phyloP scores from a whole-genome alignment of 2,888 invertebrate species.

The Caenorhabditis sp. region DNA sequence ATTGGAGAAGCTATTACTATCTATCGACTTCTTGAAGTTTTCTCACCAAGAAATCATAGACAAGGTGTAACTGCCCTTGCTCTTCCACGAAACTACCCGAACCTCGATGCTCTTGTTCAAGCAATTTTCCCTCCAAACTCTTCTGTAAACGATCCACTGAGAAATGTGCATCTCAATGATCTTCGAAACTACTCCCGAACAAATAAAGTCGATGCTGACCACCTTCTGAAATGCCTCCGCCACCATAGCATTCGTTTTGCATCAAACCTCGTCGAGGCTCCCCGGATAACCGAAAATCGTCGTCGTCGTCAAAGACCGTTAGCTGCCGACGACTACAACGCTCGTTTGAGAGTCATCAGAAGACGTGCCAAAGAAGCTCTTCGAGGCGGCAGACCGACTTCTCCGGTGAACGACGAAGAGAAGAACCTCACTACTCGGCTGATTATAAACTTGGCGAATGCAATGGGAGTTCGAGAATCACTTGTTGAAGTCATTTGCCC shows the following conservation, averaged over 20 bases:
- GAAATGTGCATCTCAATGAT: background rate
- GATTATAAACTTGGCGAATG: slow-evolving; percentile 49
- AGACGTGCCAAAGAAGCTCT: slow-evolving; percentile 45
- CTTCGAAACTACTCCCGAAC: background rate
- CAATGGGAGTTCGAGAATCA: slow-evolving; percentile 42
- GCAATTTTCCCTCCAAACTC: background rate
- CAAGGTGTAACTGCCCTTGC: background rate
- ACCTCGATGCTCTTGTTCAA: slow-evolving; percentile 7
- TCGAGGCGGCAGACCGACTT: slow-evolving; percentile 6
- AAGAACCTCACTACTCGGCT: slow-evolving; percentile 32
- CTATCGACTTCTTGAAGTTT: slow-evolving; percentile 5
- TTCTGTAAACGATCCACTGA: background rate
- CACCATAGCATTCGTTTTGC: slow-evolving; percentile 19
- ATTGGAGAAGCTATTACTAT: slow-evolving; percentile 38
- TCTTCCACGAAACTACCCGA: slow-evolving; percentile 10
- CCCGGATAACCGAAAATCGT: background rate
- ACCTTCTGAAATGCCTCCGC: slow-evolving; percentile 7
- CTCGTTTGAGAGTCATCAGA: slow-evolving; percentile 26
- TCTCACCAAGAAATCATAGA: slow-evolving; percentile 2
- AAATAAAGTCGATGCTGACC: background rate
- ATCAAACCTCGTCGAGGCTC: slow-evolving; percentile 33
- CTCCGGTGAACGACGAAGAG: slow-evolving; percentile 22
- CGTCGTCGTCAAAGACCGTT: slow-evolving; percentile 38
- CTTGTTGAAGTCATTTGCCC: slow-evolving; percentile 6
- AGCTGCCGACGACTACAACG: slow-evolving; percentile 33